Conservation (phyloP, 2,888 invertebrate species). For the Parasteatoda lunata region DNA sequence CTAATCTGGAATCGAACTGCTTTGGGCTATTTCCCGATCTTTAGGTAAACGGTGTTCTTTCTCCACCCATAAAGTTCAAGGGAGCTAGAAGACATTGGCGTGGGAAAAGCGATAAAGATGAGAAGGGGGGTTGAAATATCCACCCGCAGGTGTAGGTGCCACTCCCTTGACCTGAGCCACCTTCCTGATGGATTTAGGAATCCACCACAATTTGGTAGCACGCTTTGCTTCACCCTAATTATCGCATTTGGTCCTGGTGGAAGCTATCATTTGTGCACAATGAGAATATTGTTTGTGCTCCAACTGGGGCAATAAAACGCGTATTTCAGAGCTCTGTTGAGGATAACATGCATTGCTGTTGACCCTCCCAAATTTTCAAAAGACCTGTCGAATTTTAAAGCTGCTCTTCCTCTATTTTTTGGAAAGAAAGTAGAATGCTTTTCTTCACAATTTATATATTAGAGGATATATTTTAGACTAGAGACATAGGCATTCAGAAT, state of each 20-base stretch:
- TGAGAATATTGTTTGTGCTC: too few relatives aligned
- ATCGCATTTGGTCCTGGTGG: not conserved
- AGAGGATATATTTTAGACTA: too few relatives aligned
- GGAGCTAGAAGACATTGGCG: slow-evolving; percentile 14
- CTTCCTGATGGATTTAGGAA: slow-evolving; percentile 4
- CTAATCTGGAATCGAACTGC: not conserved
- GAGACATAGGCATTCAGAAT: too few relatives aligned
- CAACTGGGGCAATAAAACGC: too few relatives aligned
- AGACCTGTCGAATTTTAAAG: too few relatives aligned
- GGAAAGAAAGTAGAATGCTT: too few relatives aligned
- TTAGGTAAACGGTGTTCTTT: not conserved
- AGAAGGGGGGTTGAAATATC: slow-evolving; percentile 5
- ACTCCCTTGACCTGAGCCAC: slow-evolving; percentile 27
- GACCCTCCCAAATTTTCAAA: too few relatives aligned
- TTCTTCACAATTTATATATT: too few relatives aligned
- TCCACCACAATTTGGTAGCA: slow-evolving; percentile 40
- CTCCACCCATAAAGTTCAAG: slow-evolving; percentile 31
- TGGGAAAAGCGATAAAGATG: slow-evolving; percentile 23
- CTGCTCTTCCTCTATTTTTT: too few relatives aligned
- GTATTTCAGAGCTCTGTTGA: too few relatives aligned
- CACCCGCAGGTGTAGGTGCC: slow-evolving; percentile 37
- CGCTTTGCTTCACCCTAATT: slow-evolving; percentile 13
- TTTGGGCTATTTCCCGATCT: not conserved
- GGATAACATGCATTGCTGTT: too few relatives aligned
- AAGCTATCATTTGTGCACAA: too few relatives aligned